Evolutionary conservation across 2,113 vertebrate species (phyloP), one percentile per base, ranked within the genome.

Genomic region (Delphinus delphis): DNA sequence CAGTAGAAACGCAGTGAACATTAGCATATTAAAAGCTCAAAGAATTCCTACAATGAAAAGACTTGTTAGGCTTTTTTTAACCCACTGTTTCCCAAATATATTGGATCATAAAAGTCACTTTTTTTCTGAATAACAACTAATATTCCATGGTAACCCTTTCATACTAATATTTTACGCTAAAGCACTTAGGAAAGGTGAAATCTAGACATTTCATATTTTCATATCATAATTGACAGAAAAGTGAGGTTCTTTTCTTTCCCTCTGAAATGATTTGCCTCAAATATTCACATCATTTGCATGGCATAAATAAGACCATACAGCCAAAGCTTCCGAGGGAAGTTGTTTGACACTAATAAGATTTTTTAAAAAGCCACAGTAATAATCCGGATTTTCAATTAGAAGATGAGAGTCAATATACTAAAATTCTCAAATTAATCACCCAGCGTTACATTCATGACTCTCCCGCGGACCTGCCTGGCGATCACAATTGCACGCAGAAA

Each of bases 351-450:
- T 55, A 96, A 96, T 31, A 86, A 80, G 11, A 81, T 47, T 90
- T 96, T 93, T 98, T 93, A 58, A 50, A 96, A 97, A 74, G 95
- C 26, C 71, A 94, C 33, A 82, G 86, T 93, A 93, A 95, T 98
- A 98, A 97, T 85, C 81, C 90, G 97, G 85, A 44, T 96, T 92
- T 97, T 88, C 94, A 97, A 94, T 97, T 97, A 98, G 88, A 70
- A 90, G 11, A 97, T 85, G n/a, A 98, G 76, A 94, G 96, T 97
- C 96, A 98, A 96, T 83, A 87, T 96, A 90, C 65, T 96, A 97
- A 97, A 97, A 97, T 71, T 96, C 93, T 97, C 83, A 88, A 97
- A 98, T 98, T 96, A 98, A 98, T 95, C 83, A 84, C 76, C 87
- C 68, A n/a, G 71, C 62, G 93, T 92, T 53, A 97, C 1, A 63